These are phyloP conservation scores for Cataglyphis cursor DNA, from an alignment of 2,888 invertebrate species.

Conservation along the genomic window DNA sequence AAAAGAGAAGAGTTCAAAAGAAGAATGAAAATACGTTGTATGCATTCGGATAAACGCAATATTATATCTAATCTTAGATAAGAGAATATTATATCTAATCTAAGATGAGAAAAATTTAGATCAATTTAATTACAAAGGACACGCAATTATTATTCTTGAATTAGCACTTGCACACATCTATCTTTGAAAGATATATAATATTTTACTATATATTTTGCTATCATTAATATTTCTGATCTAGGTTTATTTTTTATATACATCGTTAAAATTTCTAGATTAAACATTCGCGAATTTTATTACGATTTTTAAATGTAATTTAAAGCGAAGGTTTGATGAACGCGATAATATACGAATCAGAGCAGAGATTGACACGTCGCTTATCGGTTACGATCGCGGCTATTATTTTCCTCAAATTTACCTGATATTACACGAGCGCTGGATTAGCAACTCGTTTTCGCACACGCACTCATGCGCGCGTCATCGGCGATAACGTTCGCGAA, in stretches of 20 bases:
- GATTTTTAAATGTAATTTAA: not conserved
- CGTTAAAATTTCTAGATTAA: not conserved
- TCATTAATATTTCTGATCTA: not conserved
- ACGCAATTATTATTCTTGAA: not conserved
- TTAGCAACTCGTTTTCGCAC: constrained; percentile 64
- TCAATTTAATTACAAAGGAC: not conserved
- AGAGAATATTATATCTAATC: not conserved
- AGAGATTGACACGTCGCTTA: constrained; percentile 6
- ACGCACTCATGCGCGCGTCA: constrained; percentile 70
- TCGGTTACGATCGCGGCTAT: not conserved
- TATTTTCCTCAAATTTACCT: constrained; percentile 63
- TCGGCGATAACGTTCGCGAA: constrained; percentile 69
- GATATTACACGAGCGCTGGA: constrained; percentile 58
- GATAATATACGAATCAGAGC: not conserved
- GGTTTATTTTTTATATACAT: not conserved
- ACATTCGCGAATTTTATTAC: not conserved
- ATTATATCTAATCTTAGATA: not conserved
- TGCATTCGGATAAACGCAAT: not conserved
- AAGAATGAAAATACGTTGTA: not conserved
- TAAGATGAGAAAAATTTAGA: not conserved
- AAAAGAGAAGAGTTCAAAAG: not conserved
- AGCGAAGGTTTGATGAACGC: not conserved
- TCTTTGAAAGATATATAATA: not conserved
- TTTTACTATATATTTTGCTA: not conserved
- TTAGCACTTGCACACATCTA: not conserved